Evolutionary conservation across 1,140 invertebrate species (phyloP), one percentile per base, ranked within the genome.

Genomic region (Drosophila lacteicornis): DNA sequence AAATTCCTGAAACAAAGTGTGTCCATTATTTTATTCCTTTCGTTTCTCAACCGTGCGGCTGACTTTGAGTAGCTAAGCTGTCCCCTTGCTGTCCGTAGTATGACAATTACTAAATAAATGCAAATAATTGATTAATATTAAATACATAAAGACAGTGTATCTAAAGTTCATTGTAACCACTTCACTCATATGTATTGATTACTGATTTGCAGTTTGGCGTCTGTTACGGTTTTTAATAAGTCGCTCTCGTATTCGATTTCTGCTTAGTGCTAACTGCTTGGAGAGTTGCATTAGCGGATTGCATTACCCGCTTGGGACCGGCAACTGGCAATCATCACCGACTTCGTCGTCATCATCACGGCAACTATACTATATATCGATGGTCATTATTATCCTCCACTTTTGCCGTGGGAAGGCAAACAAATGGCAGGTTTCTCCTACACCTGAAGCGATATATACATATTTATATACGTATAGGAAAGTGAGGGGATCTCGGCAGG

Each of bases 201-300:
- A 55, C 84, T 68, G 53, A 65, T 77, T 63, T 79, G 59, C 33
- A 55, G 66, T 62, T 74, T 45, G 49, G 38, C 66, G 60, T 25
- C 47, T 79, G 45, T 67, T 82, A 70, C 65, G 30, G 67, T 57
- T 73, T 73, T 71, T 47, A 73, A 73, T 73, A 73, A 73, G 47
- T 78, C 74, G 74, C 45, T 71, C 53, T 80, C 70, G 83, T 67
- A 77, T 66, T 80, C 79, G 75, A 84, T 81, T 75, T 87, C 83
- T 80, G 73, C 84, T 88, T 84, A 67, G 74, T 68, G 82, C 47
- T 68, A 76, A 65, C 76, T 68, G 77, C 86, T 84, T 85, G 76
- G 68, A 87, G 83, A 87, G 83, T 67, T 88, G 80, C 69, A 80
- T 70, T 79, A 63, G 66, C 58, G 66, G 76, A 79, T 77, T 78